Base-by-base conservation (phyloP, 2,797 vertebrate genomes). In the Melanotaenia parkinsoni region DNA sequence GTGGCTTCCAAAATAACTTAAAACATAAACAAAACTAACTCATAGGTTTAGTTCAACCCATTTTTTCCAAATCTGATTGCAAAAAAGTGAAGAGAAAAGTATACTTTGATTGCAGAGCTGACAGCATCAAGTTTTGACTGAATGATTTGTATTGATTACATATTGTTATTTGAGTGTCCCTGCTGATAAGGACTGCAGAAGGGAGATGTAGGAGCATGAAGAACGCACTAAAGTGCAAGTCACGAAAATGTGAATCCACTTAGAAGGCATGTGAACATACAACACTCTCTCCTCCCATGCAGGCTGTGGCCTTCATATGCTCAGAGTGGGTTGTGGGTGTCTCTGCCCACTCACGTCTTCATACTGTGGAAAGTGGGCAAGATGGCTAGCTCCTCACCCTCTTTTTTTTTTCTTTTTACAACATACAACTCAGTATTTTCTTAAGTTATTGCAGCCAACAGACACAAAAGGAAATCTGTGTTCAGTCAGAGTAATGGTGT, bases 1-100 rank as follows among this genome's bases (percentile, higher is more conserved):
- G 74, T 63, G 67, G 66, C 75, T 73, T 88, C 79, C 81, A 81
- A 74, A 90, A 86, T 81, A 82, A 85, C 70, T 82, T 79, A 79
- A 57, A 67, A 67, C 12, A 14, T 54, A 53, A 76, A 83, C 2
- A 62, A 74, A 58, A 75, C 56, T 10, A 64, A n/a, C 11, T 1
- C 18, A 50, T 0, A 26, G 61, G 63, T 56, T 62, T 38, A 56
- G 72, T 72, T 77, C 32, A 51, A 72, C 26, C 59, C 33, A 38
- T 64, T 4, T 4, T 32, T 76, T 63, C 10, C 10, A 32, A 11
- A 14, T 12, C 47, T 1, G 24, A 51, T 56, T 73, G 68, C 35
- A 59, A 80, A 79, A 67, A 45, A 82, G 50, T 38, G 26, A 76
- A 73, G 70, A 63, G 57, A 83, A 86, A 90, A 6, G 20, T 47